phyloP scores from a whole-genome alignment of 2,113 vertebrate species.

The Brachirus orientalis region DNA sequence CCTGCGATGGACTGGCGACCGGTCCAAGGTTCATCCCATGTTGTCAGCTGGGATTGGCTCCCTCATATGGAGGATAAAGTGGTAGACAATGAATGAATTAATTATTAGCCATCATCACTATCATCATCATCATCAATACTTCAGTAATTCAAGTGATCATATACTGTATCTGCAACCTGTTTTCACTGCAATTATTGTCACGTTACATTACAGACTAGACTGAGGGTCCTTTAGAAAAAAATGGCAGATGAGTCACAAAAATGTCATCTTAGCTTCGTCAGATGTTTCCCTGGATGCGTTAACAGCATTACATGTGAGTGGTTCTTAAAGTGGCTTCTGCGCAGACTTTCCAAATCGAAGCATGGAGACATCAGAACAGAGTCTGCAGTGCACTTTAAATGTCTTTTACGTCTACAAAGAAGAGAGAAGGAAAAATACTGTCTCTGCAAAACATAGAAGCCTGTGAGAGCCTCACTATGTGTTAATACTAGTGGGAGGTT shows the following conservation, averaged over 20 bases:
- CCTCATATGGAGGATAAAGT: too few species aligned
- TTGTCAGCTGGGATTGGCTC: too few species aligned
- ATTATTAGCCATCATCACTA: too few species aligned
- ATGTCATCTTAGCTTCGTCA: conserved; percentile 62
- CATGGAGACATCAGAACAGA: conserved; percentile 1
- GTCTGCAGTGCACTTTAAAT: not conserved
- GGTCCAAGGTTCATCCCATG: too few species aligned
- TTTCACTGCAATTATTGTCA: too few species aligned
- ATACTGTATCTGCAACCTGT: conserved; percentile 10
- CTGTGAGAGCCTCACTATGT: not conserved
- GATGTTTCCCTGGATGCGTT: conserved; percentile 31
- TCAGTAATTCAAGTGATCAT: not conserved
- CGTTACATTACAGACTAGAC: conserved; percentile 5
- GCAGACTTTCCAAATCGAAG: conserved; percentile 2
- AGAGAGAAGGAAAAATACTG: not conserved
- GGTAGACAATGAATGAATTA: too few species aligned
- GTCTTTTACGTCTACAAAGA: too few species aligned
- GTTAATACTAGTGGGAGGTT: not conserved
- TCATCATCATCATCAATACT: not conserved
- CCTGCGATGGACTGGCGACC: too few species aligned
- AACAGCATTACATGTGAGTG: conserved; percentile 38
- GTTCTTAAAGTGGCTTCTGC: too few species aligned
- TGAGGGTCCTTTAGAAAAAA: conserved; percentile 29
- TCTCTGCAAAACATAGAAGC: not conserved
- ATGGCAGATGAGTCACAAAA: conserved; percentile 54